phyloP scores from a whole-genome alignment of 2,888 invertebrate species.

The Lacanobia wlatinum region DNA sequence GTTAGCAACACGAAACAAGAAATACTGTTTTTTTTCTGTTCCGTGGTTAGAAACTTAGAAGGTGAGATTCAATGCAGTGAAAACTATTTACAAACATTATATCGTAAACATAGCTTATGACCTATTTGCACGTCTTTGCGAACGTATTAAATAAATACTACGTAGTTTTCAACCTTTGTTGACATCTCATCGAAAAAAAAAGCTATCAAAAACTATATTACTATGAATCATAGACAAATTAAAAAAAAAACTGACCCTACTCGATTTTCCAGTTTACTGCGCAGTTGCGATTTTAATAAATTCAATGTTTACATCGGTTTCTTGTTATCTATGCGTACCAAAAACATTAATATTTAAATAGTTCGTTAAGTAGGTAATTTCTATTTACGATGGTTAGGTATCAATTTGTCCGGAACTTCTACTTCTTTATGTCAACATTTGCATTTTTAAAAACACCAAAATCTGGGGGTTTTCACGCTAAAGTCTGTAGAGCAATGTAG shows the following conservation, averaged over 20 bases:
- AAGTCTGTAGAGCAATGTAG: too few relatives aligned
- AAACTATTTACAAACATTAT: neutral
- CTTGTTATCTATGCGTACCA: constrained; percentile 30
- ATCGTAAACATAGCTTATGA: neutral
- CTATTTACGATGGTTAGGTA: neutral
- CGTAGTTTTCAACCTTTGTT: constrained; percentile 36
- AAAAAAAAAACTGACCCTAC: constrained; percentile 32
- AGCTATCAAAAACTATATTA: neutral
- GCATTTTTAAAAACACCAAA: too few relatives aligned
- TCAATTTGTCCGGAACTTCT: neutral
- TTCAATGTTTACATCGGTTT: constrained; percentile 33
- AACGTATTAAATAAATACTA: constrained; percentile 21
- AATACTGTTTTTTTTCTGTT: too few relatives aligned
- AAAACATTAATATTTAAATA: constrained; percentile 13
- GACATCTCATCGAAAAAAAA: constrained; percentile 33
- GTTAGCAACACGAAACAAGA: too few relatives aligned
- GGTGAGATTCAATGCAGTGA: neutral
- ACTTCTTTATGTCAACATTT: neutral
- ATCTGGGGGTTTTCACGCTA: too few relatives aligned
- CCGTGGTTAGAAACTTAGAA: too few relatives aligned
- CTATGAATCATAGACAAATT: constrained; percentile 33
- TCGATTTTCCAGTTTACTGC: constrained; percentile 36
- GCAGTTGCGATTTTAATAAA: constrained; percentile 22
- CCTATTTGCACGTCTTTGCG: constrained; percentile 10
- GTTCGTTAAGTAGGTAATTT: neutral